A percentile compares a stretch with the other conserved stretches of the same genome.
These are phyloP conservation scores for Trypoxylus dichotomus DNA, from an alignment of 1,140 invertebrate genomes.

Conservation along the genomic window DNA sequence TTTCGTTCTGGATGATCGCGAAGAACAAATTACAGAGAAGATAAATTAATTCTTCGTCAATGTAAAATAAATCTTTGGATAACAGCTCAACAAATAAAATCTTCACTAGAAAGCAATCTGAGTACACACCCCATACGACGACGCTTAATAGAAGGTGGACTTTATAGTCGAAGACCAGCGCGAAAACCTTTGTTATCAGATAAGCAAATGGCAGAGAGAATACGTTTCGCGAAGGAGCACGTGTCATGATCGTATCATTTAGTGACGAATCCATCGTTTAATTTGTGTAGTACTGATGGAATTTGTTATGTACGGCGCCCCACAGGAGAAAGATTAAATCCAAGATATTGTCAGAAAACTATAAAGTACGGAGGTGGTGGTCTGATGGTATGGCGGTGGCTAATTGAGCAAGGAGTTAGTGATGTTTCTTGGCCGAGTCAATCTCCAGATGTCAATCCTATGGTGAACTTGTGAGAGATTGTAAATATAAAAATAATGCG, in stretches of 20 bases:
- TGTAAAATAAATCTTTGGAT: not conserved
- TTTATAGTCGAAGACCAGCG: not conserved
- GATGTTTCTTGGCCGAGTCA: not conserved
- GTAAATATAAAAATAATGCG: not conserved
- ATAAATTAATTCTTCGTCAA: not conserved
- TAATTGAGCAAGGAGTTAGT: not conserved
- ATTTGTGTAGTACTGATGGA: not conserved
- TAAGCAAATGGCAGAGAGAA: no score
- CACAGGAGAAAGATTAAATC: not conserved
- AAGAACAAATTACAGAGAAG: not conserved
- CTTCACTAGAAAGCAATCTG: not conserved
- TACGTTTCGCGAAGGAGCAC: not conserved
- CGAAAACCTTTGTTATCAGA: not conserved
- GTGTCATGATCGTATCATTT: not conserved
- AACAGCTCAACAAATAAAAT: not conserved
- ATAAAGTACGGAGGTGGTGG: slow-evolving; percentile 21
- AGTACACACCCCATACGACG: not conserved
- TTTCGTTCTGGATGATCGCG: not conserved
- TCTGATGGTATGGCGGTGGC: slow-evolving; percentile 1
- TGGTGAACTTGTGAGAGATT: not conserved
- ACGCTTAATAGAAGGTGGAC: not conserved
- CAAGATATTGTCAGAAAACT: not conserved
- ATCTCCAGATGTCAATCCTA: not conserved
- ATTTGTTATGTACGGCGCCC: not conserved
- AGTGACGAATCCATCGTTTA: slow-evolving; percentile 27